These are phyloP conservation scores for Botia kubotai DNA, from an alignment of 2,797 vertebrate species.

Conservation along the genomic window DNA sequence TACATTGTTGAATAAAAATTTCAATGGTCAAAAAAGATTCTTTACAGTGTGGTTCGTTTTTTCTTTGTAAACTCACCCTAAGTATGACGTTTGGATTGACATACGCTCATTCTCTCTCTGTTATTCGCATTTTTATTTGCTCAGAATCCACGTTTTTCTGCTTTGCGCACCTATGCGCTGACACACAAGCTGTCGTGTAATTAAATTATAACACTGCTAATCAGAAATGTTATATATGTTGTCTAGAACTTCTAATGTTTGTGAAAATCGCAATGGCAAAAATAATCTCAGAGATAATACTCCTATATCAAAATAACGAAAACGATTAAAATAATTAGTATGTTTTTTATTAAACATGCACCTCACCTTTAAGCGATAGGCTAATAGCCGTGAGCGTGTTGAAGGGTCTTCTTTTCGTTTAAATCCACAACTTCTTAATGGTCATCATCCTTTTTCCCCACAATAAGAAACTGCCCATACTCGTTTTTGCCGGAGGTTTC, in stretches of 20 bases:
- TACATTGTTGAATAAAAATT: too few species aligned
- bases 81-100: too few species aligned
- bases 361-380: constrained; percentile 57
- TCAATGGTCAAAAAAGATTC: too few species aligned
- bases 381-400: constrained; percentile 9
- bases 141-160: background rate
- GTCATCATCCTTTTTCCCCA: constrained; percentile 6
- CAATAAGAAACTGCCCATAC: constrained; percentile 22
- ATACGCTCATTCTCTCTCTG: background rate
- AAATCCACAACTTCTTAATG: constrained; percentile 38
- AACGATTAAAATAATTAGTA: too few species aligned
- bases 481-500: background rate
- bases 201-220: background rate
- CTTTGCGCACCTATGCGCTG: background rate
- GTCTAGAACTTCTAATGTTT: background rate
- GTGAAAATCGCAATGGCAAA: background rate
- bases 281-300: background rate
- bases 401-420: constrained; percentile 32
- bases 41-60: too few species aligned
- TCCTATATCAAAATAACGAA: background rate
- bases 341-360: background rate
- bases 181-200: background rate
- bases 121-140: background rate
- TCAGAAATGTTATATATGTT: background rate
- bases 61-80: too few species aligned